A percentile compares a stretch with the other conserved stretches of the same genome.
phyloP scores from a whole-genome alignment of 37 sponge, comb jelly and placozoan species.

The Oopsacas minuta region DNA sequence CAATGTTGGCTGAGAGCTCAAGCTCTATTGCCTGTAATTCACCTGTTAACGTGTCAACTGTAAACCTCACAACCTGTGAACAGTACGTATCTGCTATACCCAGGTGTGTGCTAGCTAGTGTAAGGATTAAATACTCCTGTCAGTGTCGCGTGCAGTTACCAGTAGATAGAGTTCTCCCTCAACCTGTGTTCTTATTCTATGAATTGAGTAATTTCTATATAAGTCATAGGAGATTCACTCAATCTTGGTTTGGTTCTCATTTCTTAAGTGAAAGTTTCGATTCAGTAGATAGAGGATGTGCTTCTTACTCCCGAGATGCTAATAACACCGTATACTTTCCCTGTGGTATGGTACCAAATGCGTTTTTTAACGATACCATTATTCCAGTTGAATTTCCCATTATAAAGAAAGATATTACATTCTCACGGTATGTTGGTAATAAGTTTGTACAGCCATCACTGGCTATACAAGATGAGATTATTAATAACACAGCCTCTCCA shows the following conservation, averaged over 20 bases:
- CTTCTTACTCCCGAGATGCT: background rate
- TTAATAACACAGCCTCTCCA: background rate
- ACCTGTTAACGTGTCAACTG: background rate
- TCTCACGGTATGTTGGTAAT: background rate
- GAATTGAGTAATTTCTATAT: background rate
- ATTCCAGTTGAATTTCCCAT: background rate
- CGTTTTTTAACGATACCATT: constrained; percentile 8
- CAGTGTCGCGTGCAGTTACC: background rate
- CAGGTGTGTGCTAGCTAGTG: background rate
- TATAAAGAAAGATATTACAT: background rate
- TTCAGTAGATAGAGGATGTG: background rate
- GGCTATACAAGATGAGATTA: background rate
- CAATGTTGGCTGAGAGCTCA: background rate
- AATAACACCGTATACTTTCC: background rate
- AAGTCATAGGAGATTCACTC: background rate
- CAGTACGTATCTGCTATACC: background rate
- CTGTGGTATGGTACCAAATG: background rate
- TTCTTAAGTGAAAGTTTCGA: background rate
- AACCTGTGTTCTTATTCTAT: background rate
- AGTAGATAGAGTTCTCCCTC: background rate
- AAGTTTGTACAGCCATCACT: background rate
- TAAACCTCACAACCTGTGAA: background rate
- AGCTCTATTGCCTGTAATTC: background rate
- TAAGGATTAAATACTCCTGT: background rate
- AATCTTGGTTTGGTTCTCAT: background rate